Percentiles rank a stretch among this genome's conserved stretches.
Conservation (phyloP, 1,140 invertebrate species). For the Drosophila pectinifera region DNA sequence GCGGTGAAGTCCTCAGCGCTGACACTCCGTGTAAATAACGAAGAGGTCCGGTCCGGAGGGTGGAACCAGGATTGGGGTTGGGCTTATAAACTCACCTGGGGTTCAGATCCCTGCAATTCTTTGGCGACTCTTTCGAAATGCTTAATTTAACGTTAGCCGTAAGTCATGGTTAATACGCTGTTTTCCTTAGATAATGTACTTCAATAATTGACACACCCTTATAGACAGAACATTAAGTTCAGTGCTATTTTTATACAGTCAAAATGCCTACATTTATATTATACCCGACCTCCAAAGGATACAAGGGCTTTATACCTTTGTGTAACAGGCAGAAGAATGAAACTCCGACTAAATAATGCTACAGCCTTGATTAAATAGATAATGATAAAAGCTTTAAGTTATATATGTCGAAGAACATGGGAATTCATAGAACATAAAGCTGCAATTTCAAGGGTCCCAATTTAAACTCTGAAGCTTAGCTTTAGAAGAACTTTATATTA, state of each 20-base stretch:
- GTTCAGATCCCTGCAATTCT: conserved; percentile 4
- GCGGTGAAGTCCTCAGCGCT: conserved; percentile 44
- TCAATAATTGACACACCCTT: conserved; percentile 2
- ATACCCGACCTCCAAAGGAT: background rate
- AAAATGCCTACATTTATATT: too few relatives aligned
- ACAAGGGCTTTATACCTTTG: too few relatives aligned
- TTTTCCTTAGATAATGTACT: background rate
- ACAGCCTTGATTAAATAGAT: too few relatives aligned
- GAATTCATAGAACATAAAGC: too few relatives aligned
- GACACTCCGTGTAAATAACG: conserved; percentile 68
- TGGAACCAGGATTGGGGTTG: conserved; percentile 5
- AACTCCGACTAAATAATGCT: too few relatives aligned
- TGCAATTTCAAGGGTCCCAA: too few relatives aligned
- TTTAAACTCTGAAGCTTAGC: too few relatives aligned
- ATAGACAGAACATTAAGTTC: background rate
- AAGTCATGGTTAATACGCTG: background rate
- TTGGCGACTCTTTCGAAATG: background rate
- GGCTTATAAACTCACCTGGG: conserved; percentile 1
- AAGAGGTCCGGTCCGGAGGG: conserved; percentile 16
- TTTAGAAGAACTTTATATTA: too few relatives aligned
- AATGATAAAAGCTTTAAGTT: too few relatives aligned
- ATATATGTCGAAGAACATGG: too few relatives aligned
- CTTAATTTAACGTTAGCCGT: conserved; percentile 3
- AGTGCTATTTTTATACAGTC: background rate
- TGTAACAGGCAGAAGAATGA: background rate